A percentile compares a stretch with the other conserved stretches of the same genome.
phyloP scores from a whole-genome alignment of 2,113 vertebrate genomes.

The Myrmecobius fasciatus region DNA sequence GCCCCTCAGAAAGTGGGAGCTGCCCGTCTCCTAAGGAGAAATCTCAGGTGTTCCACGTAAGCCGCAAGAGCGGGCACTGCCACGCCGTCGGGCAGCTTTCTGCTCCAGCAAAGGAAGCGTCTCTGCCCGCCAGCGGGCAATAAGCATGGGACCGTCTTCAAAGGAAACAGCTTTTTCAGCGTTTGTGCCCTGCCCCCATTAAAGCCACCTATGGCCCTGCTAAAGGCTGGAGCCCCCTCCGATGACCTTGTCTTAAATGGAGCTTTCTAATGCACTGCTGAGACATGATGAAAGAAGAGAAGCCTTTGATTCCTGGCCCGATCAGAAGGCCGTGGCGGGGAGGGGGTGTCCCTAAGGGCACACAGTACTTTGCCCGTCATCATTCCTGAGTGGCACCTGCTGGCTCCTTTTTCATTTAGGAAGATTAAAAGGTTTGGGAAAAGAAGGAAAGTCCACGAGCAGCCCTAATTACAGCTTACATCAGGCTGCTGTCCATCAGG shows the following conservation, averaged over 20 bases:
- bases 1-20: neutral
- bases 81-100: neutral
- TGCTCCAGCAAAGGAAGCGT: neutral
- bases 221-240: no score
- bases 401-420: slow-evolving; percentile 33
- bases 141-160: neutral
- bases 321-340: no score
- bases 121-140: neutral
- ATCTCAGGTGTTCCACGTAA: neutral
- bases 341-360: no score
- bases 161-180: neutral
- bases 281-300: neutral
- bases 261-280: neutral
- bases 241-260: neutral
- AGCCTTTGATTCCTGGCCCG: neutral
- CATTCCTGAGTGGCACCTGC: neutral
- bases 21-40: neutral
- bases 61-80: neutral
- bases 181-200: neutral
- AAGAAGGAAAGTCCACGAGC: neutral
- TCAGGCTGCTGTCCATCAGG: neutral
- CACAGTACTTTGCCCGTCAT: neutral
- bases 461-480: slow-evolving; percentile 53
- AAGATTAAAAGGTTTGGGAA: slow-evolving; percentile 48
- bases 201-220: neutral